phyloP scores from a whole-genome alignment of 2,888 invertebrate species.

The Glyphotaelius pellucidus region DNA sequence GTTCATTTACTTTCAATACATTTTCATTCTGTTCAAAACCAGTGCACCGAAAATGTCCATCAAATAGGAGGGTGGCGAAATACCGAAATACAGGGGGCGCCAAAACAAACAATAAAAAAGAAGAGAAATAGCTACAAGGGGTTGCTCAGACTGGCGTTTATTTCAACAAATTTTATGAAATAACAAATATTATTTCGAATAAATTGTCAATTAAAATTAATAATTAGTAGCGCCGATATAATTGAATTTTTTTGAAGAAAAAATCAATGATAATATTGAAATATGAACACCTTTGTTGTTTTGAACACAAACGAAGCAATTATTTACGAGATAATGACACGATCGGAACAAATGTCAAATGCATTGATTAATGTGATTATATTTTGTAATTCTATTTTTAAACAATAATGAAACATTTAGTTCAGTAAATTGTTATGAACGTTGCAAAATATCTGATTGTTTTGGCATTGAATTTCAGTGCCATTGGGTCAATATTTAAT shows the following conservation, averaged over 20 bases:
- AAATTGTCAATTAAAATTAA: not conserved
- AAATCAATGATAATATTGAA: not conserved
- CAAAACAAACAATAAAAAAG: not conserved
- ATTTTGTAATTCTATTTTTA: constrained; percentile 24
- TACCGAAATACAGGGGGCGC: not conserved
- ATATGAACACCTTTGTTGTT: constrained; percentile 7
- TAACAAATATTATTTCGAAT: not conserved
- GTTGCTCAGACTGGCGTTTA: not conserved
- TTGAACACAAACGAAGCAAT: constrained; percentile 11
- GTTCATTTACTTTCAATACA: constrained; percentile 25
- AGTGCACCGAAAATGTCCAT: constrained; percentile 57
- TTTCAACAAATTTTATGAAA: no score
- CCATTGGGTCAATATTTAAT: not conserved
- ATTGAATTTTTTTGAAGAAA: not conserved
- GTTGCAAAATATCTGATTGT: not conserved
- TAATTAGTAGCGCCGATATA: not conserved
- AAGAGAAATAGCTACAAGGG: not conserved
- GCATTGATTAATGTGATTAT: constrained; percentile 19
- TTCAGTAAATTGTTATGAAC: constrained; percentile 8
- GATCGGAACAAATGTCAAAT: constrained; percentile 21
- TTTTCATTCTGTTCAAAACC: constrained; percentile 59
- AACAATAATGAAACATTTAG: constrained; percentile 2
- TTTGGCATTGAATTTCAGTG: not conserved
- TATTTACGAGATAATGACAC: constrained; percentile 29
- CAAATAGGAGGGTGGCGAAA: constrained; percentile 34